These are phyloP conservation scores for Caenorhabditis brenneri DNA, from an alignment of 1,140 invertebrate genomes.

Conservation along the genomic window DNA sequence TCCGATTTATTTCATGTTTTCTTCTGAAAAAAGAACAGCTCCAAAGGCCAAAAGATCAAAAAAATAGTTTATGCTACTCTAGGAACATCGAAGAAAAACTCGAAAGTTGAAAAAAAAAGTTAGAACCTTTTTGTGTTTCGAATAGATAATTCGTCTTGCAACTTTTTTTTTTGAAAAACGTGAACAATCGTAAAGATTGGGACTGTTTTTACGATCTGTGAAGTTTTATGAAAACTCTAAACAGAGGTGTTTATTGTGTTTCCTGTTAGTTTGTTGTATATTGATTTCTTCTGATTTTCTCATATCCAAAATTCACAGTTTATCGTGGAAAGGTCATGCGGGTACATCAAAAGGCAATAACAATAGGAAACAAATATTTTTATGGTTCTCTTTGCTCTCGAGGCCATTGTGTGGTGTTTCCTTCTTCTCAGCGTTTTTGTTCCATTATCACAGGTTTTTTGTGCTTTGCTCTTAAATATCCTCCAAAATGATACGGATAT, in stretches of 20 bases:
- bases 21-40: too few species aligned
- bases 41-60: too few species aligned
- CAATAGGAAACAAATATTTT: background rate
- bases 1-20: background rate
- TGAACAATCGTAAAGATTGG: background rate
- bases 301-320: background rate
- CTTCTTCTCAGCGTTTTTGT: background rate
- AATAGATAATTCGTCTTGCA: too few species aligned
- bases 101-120: too few species aligned
- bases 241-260: background rate
- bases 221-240: background rate
- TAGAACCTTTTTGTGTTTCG: too few species aligned
- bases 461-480: background rate
- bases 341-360: background rate
- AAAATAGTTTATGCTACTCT: too few species aligned
- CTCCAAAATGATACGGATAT: conserved; percentile 19
- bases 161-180: background rate
- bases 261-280: background rate
- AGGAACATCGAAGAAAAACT: too few species aligned
- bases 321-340: background rate
- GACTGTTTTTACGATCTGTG: background rate
- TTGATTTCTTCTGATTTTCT: too few species aligned
- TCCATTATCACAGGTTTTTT: background rate
- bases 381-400: background rate
- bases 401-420: background rate